phyloP scores from a whole-genome alignment of 2,888 invertebrate genomes.

The Drosophila emarginata region DNA sequence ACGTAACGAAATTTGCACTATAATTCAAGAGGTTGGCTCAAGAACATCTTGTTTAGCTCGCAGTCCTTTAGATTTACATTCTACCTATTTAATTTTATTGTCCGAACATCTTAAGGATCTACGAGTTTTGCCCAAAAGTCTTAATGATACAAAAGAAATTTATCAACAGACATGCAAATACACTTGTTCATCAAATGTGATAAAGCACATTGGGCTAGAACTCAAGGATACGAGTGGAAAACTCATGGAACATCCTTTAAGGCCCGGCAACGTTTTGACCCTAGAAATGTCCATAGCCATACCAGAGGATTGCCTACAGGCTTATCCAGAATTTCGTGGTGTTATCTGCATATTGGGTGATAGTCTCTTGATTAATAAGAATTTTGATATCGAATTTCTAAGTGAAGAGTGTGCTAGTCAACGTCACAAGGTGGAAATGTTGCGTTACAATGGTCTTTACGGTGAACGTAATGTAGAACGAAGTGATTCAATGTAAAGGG shows the following conservation, averaged over 20 bases:
- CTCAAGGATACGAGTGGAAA: background rate
- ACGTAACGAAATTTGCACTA: constrained; percentile 28
- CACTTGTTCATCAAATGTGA: constrained; percentile 28
- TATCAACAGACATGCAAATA: constrained; percentile 17
- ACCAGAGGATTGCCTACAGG: constrained; percentile 38
- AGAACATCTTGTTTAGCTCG: background rate
- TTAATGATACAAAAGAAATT: constrained; percentile 2
- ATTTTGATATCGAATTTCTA: constrained; percentile 39
- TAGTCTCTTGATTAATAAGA: constrained; percentile 31
- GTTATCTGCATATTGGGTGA: constrained; percentile 43
- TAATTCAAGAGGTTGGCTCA: constrained; percentile 19
- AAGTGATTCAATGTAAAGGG: background rate
- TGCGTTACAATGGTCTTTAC: constrained; percentile 17
- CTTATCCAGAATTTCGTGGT: constrained; percentile 54
- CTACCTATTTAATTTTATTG: constrained; percentile 35
- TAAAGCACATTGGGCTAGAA: constrained; percentile 47
- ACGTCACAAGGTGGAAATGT: constrained; percentile 22
- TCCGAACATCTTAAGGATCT: constrained; percentile 29
- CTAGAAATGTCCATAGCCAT: constrained; percentile 45
- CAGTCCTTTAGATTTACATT: constrained; percentile 37
- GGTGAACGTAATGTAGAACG: background rate
- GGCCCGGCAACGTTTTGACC: constrained; percentile 46
- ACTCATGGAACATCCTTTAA: constrained; percentile 28
- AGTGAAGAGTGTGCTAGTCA: constrained; percentile 29
- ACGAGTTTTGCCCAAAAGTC: constrained; percentile 31